Evolutionary conservation across 2,888 invertebrate species (phyloP).

Genomic region (Cacoxenus indagator): DNA sequence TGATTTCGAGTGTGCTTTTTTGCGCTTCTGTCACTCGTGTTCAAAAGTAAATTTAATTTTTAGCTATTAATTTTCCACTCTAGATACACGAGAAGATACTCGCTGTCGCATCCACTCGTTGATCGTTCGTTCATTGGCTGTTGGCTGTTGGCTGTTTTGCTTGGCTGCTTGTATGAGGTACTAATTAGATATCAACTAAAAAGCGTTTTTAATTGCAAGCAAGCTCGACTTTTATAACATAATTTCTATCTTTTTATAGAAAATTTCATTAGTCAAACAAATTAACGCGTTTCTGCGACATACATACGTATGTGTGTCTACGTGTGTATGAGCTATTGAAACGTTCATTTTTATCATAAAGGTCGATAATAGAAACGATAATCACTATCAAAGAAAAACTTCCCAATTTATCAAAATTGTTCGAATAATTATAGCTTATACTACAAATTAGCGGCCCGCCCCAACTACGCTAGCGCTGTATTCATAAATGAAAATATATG

Average conservation of each 20-base stretch:
- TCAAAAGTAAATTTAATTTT: slow-evolving; percentile 65
- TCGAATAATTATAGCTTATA: no score
- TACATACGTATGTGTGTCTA: neutral
- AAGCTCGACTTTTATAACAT: slow-evolving; percentile 42
- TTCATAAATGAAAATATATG: no score
- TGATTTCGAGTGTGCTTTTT: slow-evolving; percentile 29
- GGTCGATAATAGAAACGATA: no score
- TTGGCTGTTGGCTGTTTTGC: no score
- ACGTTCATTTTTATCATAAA: no score
- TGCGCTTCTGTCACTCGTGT: slow-evolving; percentile 45
- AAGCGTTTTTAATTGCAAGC: slow-evolving; percentile 57
- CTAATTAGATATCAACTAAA: slow-evolving; percentile 59
- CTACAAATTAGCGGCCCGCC: no score
- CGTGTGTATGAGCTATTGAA: neutral
- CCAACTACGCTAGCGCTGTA: no score
- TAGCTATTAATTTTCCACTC: slow-evolving; percentile 64
- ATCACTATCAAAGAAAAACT: no score
- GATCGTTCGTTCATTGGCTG: neutral
- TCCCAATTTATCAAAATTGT: no score
- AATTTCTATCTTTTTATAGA: neutral
- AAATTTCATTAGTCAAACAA: neutral
- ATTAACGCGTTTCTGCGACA: neutral
- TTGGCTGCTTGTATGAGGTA: slow-evolving; percentile 25
- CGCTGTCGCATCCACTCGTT: no score
- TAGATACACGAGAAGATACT: slow-evolving; percentile 59